phyloP scores from a whole-genome alignment of 2,888 invertebrate genomes.

The Drosophila bunnanda region DNA sequence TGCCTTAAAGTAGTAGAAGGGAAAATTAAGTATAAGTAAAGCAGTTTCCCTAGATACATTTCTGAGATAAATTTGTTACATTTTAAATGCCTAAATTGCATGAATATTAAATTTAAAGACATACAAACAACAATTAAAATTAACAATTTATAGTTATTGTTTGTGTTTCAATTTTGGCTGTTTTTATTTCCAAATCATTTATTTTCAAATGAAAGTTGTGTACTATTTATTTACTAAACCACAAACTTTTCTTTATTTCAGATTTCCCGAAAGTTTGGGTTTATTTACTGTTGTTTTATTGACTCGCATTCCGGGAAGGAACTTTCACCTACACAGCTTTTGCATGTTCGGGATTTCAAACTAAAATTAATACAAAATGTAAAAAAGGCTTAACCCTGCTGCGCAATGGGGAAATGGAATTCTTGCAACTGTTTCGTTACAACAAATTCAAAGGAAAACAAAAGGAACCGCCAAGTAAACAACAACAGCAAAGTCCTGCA shows the following conservation, averaged over 20 bases:
- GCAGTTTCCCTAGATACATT: not conserved
- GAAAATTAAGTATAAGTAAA: too few relatives aligned
- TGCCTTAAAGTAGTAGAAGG: not conserved
- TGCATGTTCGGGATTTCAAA: conserved; percentile 15
- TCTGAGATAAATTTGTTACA: not conserved
- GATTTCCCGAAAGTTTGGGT: conserved; percentile 3
- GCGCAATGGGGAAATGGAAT: conserved; percentile 9
- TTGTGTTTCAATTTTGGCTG: not conserved
- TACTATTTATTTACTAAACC: not conserved
- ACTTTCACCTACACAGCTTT: conserved; percentile 8
- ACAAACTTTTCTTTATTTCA: conserved; percentile 15
- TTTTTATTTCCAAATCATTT: not conserved
- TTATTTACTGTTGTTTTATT: conserved; percentile 13
- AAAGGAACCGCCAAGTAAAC: conserved; percentile 67
- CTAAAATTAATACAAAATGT: conserved; percentile 45
- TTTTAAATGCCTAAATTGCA: too few relatives aligned
- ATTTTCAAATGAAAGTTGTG: not conserved
- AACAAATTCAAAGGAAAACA: conserved; percentile 51
- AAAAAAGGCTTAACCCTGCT: conserved; percentile 45
- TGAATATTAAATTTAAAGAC: rapidly evolving
- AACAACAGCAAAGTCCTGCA: conserved; percentile 38
- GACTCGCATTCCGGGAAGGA: conserved; percentile 4
- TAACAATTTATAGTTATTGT: not conserved
- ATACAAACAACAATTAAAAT: not conserved
- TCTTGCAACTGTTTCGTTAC: conserved; percentile 46